Percentiles rank a stretch among this genome's conserved stretches.
phyloP scores from a whole-genome alignment of 1,140 invertebrate genomes.

The Drosophila simulans region DNA sequence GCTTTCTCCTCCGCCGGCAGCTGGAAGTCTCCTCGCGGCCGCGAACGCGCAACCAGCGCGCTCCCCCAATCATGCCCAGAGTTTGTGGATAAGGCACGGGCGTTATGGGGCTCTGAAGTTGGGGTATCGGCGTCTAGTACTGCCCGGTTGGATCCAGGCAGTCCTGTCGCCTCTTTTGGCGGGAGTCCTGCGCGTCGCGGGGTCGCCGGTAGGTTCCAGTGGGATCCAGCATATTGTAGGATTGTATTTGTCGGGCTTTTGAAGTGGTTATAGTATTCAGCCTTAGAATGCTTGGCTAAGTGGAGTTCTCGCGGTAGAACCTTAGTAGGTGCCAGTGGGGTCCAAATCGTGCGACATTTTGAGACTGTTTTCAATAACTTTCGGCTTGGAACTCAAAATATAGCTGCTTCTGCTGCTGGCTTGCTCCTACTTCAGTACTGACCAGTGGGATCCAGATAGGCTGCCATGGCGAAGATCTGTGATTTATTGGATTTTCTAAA shows the following conservation, averaged over 20 bases:
- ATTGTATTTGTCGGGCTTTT: conserved; percentile 12
- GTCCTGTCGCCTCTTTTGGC: conserved; percentile 62
- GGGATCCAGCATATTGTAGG: conserved; percentile 69
- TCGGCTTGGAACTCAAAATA: background rate
- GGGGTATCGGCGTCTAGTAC: conserved; percentile 46
- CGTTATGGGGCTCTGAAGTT: conserved; percentile 28
- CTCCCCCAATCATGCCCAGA: conserved; percentile 75
- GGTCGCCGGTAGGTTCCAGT: conserved; percentile 81
- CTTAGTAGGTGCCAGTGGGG: conserved; percentile 82
- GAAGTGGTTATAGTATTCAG: background rate
- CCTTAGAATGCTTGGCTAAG: background rate
- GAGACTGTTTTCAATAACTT: conserved; percentile 15
- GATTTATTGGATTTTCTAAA: background rate
- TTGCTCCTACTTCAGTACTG: conserved; percentile 61
- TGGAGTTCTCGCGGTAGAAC: background rate
- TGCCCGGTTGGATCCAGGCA: conserved; percentile 79
- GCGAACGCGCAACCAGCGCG: conserved; percentile 78
- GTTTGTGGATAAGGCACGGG: conserved; percentile 68
- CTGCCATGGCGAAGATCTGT: conserved; percentile 55
- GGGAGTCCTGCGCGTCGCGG: conserved; percentile 57
- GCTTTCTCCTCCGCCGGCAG: conserved; percentile 82
- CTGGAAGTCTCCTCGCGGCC: conserved; percentile 84
- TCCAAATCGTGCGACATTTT: conserved; percentile 79
- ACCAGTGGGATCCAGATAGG: conserved; percentile 79
- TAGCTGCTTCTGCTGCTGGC: background rate